Conservation (phyloP, 2,113 vertebrate genomes). For the Cacatua alba region DNA sequence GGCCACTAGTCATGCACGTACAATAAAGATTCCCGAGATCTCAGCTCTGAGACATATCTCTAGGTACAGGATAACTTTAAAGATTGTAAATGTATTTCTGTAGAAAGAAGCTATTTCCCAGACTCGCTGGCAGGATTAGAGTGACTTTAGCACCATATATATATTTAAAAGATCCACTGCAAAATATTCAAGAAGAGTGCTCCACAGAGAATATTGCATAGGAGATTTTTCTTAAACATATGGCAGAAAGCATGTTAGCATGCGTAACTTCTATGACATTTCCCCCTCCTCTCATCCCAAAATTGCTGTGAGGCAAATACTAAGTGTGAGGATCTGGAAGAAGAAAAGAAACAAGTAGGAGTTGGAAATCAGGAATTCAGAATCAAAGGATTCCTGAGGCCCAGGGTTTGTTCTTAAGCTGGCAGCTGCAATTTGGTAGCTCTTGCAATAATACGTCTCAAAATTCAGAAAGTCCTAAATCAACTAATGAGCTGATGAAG, state of each 20-base stretch:
- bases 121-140: neutral
- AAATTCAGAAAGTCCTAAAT: neutral
- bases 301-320: slow-evolving; percentile 4
- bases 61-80: neutral
- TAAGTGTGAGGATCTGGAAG: neutral
- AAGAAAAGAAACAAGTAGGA: neutral
- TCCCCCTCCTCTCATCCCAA: neutral
- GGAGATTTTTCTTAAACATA: slow-evolving; percentile 48
- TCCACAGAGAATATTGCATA: neutral
- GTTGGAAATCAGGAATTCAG: neutral
- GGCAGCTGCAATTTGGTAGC: neutral
- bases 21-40: neutral
- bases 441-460: neutral
- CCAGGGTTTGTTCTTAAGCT: neutral
- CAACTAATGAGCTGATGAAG: neutral
- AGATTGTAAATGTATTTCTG: neutral
- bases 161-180: neutral
- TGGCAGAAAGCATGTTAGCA: slow-evolving; percentile 31
- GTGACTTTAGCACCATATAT: neutral
- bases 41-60: neutral
- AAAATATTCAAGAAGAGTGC: slow-evolving; percentile 1
- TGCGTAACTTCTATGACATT: slow-evolving; percentile 33
- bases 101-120: slow-evolving; percentile 3
- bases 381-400: neutral
- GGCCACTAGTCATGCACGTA: neutral